Conservation (phyloP, 2,113 vertebrate genomes). For the Cnemophilus loriae region DNA sequence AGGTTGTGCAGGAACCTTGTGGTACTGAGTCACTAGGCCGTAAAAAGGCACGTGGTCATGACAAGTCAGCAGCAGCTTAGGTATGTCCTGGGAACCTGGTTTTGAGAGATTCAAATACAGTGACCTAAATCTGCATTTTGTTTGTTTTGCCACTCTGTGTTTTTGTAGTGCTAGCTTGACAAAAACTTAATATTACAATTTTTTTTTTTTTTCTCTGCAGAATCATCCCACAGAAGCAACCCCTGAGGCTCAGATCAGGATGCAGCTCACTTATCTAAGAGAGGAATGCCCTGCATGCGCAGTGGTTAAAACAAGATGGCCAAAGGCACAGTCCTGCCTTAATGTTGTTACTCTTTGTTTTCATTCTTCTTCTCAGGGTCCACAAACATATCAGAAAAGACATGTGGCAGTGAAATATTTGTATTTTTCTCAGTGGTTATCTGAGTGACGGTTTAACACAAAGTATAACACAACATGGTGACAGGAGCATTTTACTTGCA, state of each 20-base stretch:
- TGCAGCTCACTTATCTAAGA: neutral
- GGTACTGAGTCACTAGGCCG: neutral
- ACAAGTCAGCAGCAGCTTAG: neutral
- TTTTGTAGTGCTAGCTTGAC: neutral
- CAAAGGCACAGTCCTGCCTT: neutral
- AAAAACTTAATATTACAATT: neutral
- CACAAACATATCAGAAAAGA: neutral
- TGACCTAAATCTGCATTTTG: neutral
- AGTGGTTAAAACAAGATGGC: neutral
- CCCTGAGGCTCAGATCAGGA: neutral
- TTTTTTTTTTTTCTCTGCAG: neutral
- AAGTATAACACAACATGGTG: neutral
- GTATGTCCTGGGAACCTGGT: neutral
- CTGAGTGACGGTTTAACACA: neutral
- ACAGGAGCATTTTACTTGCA: neutral
- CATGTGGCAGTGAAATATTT: neutral
- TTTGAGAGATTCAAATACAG: neutral
- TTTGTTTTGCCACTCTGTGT: neutral
- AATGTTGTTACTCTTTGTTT: neutral
- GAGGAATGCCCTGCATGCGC: accelerated
- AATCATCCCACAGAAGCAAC: neutral
- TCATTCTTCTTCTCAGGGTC: neutral
- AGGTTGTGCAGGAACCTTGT: neutral
- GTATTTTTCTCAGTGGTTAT: neutral
- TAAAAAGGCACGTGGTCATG: neutral